These are phyloP conservation scores for Apamea crenata DNA, from an alignment of 2,888 invertebrate species.

Conservation along the genomic window DNA sequence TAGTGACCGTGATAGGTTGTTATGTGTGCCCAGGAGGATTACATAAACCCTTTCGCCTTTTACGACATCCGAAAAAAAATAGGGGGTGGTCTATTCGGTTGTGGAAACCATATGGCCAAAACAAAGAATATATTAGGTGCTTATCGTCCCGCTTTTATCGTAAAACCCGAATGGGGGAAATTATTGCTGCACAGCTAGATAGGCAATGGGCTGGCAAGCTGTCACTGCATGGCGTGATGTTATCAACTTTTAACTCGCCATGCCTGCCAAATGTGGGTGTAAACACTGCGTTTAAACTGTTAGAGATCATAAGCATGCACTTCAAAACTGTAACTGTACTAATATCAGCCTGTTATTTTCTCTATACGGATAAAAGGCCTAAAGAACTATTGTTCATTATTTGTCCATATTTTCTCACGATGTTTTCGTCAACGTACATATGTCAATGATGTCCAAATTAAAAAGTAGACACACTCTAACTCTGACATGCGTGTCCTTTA, in stretches of 20 bases:
- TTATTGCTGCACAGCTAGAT: constrained; percentile 55
- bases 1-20: constrained; percentile 37
- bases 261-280: constrained; percentile 55
- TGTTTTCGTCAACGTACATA: background rate
- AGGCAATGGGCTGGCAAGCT: constrained; percentile 58
- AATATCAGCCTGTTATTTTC: background rate
- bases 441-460: constrained; percentile 4
- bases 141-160: constrained; percentile 53
- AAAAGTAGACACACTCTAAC: background rate
- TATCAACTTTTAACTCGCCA: constrained; percentile 54
- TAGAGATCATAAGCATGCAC: constrained; percentile 40
- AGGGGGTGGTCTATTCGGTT: constrained; percentile 34
- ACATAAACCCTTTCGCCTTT: constrained; percentile 34
- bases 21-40: constrained; percentile 29
- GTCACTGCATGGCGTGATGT: constrained; percentile 50
- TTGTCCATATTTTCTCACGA: background rate
- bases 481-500: constrained; percentile 6
- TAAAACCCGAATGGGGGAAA: constrained; percentile 54
- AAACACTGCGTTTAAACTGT: constrained; percentile 36
- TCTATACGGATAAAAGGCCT: background rate
- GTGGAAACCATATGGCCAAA: constrained; percentile 52
- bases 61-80: constrained; percentile 23
- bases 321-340: constrained; percentile 2
- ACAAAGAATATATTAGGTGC: constrained; percentile 58
- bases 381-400: background rate